These are phyloP conservation scores for Hyles lineata DNA, from an alignment of 2,888 invertebrate species.

Conservation along the genomic window DNA sequence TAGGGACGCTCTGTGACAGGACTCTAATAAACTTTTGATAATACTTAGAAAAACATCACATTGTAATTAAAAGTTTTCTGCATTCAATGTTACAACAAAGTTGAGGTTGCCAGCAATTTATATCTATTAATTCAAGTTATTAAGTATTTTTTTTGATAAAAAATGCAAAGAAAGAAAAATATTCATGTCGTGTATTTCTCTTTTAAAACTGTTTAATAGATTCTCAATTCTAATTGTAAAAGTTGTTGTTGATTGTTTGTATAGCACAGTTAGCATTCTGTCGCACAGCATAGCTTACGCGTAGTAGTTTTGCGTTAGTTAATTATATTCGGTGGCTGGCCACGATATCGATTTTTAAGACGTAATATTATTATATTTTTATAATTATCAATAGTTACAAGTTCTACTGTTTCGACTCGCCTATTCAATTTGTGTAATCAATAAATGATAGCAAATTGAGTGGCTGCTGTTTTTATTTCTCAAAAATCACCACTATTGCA, in stretches of 20 bases:
- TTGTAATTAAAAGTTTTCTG: not conserved
- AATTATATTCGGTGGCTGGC: constrained; percentile 77
- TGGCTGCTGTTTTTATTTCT: constrained; percentile 55
- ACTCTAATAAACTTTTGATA: constrained; percentile 14
- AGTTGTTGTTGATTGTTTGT: not conserved
- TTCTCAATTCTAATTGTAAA: too few species aligned
- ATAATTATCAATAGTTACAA: constrained; percentile 56
- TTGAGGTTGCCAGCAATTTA: not conserved
- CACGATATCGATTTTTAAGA: constrained; percentile 72
- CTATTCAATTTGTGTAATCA: constrained; percentile 82
- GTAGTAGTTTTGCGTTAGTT: constrained; percentile 34
- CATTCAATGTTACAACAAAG: not conserved
- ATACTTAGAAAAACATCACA: constrained; percentile 9
- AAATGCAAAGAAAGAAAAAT: too few species aligned
- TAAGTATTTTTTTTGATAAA: too few species aligned
- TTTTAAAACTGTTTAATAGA: too few species aligned
- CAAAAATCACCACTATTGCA: constrained; percentile 5
- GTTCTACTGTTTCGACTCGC: constrained; percentile 72
- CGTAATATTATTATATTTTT: constrained; percentile 74
- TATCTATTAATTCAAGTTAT: not conserved
- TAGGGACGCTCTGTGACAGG: constrained; percentile 14
- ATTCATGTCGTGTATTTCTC: too few species aligned
- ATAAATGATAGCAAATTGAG: constrained; percentile 82
- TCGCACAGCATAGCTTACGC: constrained; percentile 25
- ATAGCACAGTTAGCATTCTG: constrained; percentile 6